Conservation (phyloP, 2,888 invertebrate species). For the Pardosa pseudoannulata region DNA sequence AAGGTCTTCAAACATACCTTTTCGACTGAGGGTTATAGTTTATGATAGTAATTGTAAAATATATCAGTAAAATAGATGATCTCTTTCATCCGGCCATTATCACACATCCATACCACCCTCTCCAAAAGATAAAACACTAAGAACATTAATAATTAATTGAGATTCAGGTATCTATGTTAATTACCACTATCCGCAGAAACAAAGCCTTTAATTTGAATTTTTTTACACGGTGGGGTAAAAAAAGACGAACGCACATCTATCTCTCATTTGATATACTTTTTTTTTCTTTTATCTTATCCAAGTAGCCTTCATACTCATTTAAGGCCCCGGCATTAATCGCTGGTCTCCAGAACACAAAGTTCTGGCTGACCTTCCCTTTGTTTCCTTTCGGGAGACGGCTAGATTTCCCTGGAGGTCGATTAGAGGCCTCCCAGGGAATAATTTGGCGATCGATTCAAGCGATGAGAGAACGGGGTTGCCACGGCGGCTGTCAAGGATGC, state of each 20-base stretch:
- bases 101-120: background rate
- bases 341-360: constrained; percentile 23
- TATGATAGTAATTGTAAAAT: background rate
- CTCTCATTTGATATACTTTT: background rate
- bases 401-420: constrained; percentile 64
- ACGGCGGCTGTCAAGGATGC: background rate
- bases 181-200: background rate
- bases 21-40: background rate
- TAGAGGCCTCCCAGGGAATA: constrained; percentile 63
- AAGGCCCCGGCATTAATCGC: background rate
- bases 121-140: background rate
- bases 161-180: constrained; percentile 9
- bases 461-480: constrained; percentile 23
- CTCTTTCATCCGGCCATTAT: background rate
- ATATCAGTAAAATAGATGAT: background rate
- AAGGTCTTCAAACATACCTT: background rate
- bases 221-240: background rate
- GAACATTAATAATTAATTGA: background rate
- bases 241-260: too few relatives aligned
- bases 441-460: constrained; percentile 62
- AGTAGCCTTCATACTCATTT: constrained; percentile 8
- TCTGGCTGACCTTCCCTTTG: constrained; percentile 58
- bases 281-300: background rate
- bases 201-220: constrained; percentile 13
- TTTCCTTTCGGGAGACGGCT: constrained; percentile 30